Base-by-base conservation (phyloP, 2,797 vertebrate species). In the Pygocentrus nattereri region DNA sequence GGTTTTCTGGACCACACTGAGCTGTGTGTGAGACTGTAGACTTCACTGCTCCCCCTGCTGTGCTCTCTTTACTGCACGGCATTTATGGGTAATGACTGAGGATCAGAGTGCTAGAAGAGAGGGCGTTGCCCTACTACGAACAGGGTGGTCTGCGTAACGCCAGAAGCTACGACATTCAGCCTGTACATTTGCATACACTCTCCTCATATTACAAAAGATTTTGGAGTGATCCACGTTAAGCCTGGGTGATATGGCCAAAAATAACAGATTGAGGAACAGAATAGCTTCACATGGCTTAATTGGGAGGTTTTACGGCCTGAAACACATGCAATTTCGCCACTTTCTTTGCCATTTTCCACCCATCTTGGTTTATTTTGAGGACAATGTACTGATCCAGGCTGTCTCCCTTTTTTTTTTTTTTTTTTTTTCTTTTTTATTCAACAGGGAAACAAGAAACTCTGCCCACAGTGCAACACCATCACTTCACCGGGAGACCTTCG, bases 381-480 rank as follows among this genome's bases (percentile, higher is more conserved):
- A n/a, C 19, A 21, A 18, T 10, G 3, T 5, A 6, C 74, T 54
- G 44, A 62, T n/a, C 34, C 0, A n/a, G 21, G 21, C 44, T 56
- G 18, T 25, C 11, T 44, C n/a, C 25, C 59, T 79, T 25, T 34
- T 44, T 49, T 12, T 69, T 19, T 21, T 67, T 34, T 56, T 41
- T 18, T 68, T 12, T 69, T 19, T 21, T 67, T 34, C 56, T 41
- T 18, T 68, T 3, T 78, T 23, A 83, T 74, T 13, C 88, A 87
- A 59, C 94, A 99, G 98, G 98, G 98, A 84, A 98, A 98, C 90
- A 99, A 99, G 96, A 99, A 99, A 93, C 95, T 99, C 69, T 99
- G 98, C 91, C 98, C 98, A 58, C 98, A 99, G 94, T 99, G 98
- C 91, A 99, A 99, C 95, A 99, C 98, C 93, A 99, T 99, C 96